Percentiles rank a stretch among this genome's conserved stretches.
Evolutionary conservation across 2,888 invertebrate genomes (phyloP).

Genomic region (Caenorhabditis sp.): DNA sequence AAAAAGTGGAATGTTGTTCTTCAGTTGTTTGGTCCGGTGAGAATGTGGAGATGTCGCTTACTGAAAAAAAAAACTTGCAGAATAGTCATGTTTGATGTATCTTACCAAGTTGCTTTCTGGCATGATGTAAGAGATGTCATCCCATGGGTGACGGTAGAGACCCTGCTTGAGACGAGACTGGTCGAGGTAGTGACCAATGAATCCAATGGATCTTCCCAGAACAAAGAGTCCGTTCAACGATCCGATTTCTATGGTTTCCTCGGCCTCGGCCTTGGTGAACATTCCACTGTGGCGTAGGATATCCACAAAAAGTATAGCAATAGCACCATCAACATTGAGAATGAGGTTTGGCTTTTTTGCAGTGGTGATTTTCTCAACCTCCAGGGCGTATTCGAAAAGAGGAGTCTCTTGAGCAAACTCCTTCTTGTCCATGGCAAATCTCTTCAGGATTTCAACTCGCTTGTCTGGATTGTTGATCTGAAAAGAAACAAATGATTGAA

Average conservation of each 20-base stretch:
- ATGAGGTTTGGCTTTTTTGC: constrained; percentile 99
- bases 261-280: constrained; percentile 91
- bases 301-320: constrained; percentile 97
- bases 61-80: constrained; percentile 19
- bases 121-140: constrained; percentile 94
- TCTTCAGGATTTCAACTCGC: constrained; percentile 96
- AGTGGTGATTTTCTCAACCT: constrained; percentile 98
- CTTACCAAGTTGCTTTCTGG: constrained; percentile 86
- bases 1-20: constrained; percentile 25
- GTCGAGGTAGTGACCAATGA: constrained; percentile 97
- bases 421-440: constrained; percentile 93
- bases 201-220: constrained; percentile 97
- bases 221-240: constrained; percentile 98
- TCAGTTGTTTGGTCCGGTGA: constrained; percentile 36
- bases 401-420: constrained; percentile 89
- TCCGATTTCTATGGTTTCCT: constrained; percentile 97
- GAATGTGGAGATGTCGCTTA: constrained; percentile 4
- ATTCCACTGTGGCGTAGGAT: constrained; percentile 89
- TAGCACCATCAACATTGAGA: constrained; percentile 98
- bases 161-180: constrained; percentile 99
- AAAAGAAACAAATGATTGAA: background rate
- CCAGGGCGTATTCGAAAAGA: constrained; percentile 94
- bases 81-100: background rate
- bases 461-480: constrained; percentile 98
- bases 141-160: constrained; percentile 99